A percentile compares a stretch with the other conserved stretches of the same genome.
These are phyloP conservation scores for Aporophyla nigra DNA, from an alignment of 2,888 invertebrate species.

Conservation along the genomic window DNA sequence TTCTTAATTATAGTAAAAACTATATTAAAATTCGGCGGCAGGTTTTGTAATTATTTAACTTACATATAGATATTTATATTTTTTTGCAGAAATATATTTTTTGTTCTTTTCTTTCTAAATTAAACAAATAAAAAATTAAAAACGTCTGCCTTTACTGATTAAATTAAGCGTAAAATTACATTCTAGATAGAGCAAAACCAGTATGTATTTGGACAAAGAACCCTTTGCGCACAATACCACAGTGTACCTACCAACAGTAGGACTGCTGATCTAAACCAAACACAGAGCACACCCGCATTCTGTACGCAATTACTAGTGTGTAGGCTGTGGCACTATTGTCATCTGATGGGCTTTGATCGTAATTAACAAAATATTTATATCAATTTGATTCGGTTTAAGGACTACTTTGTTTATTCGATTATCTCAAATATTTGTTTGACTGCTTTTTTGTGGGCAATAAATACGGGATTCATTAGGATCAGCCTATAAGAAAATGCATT, in stretches of 20 bases:
- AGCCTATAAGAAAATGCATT: no score
- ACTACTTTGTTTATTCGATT: no score
- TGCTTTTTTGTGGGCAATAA: not conserved
- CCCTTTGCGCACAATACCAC: conserved; percentile 10
- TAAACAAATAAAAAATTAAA: no score
- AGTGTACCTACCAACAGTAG: conserved; percentile 5
- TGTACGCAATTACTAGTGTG: conserved; percentile 6
- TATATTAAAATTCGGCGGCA: no score
- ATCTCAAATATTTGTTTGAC: not conserved
- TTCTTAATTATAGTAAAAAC: no score
- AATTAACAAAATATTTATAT: not conserved
- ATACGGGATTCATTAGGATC: not conserved
- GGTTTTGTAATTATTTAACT: no score
- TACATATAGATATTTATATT: no score
- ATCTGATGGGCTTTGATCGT: not conserved
- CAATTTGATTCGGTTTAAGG: not conserved
- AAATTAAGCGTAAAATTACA: not conserved
- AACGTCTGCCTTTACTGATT: no score
- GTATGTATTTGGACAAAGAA: conserved; percentile 21
- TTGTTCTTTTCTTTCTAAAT: not conserved
- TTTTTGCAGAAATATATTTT: not conserved
- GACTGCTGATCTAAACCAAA: conserved; percentile 44
- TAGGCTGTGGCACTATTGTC: conserved; percentile 11
- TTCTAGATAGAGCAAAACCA: not conserved
- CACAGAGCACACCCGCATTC: conserved; percentile 48